phyloP scores from a whole-genome alignment of 2,113 vertebrate species.

The Cygnus atratus region DNA sequence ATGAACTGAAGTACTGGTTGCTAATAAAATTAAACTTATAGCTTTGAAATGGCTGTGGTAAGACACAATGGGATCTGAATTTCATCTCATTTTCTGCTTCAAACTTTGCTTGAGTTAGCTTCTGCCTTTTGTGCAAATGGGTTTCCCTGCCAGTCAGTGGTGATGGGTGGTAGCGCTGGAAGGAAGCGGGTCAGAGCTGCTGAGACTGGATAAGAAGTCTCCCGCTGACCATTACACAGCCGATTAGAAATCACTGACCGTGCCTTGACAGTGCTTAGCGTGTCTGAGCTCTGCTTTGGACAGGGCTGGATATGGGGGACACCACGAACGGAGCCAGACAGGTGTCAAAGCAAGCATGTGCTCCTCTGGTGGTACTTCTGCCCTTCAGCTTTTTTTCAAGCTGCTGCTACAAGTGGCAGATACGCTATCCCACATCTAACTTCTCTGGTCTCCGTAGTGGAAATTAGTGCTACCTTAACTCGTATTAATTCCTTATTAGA shows the following conservation, averaged over 20 bases:
- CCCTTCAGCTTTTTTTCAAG: background rate
- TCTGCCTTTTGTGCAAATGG: background rate
- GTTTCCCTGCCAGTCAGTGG: constrained; percentile 15
- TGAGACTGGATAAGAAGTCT: constrained; percentile 26
- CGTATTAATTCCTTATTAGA: constrained; percentile 61
- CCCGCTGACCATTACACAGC: constrained; percentile 30
- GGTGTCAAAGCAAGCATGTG: background rate
- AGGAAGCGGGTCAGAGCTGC: constrained; percentile 41
- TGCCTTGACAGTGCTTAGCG: background rate
- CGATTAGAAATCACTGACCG: constrained; percentile 39
- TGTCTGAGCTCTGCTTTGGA: background rate
- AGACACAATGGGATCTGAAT: background rate
- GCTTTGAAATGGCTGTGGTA: constrained; percentile 1
- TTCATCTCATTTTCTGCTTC: background rate
- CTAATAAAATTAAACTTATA: constrained; percentile 41
- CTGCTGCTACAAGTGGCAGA: background rate
- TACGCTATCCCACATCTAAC: background rate
- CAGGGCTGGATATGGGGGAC: background rate
- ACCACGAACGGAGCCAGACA: background rate
- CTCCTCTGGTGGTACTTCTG: background rate
- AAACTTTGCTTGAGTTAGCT: background rate
- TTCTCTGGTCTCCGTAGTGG: background rate
- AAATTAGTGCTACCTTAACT: constrained; percentile 13
- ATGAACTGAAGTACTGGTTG: constrained; percentile 40
- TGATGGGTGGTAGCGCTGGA: constrained; percentile 5